These are phyloP conservation scores for Proctacanthus coquilletti DNA, from an alignment of 1,140 invertebrate genomes.

Conservation along the genomic window DNA sequence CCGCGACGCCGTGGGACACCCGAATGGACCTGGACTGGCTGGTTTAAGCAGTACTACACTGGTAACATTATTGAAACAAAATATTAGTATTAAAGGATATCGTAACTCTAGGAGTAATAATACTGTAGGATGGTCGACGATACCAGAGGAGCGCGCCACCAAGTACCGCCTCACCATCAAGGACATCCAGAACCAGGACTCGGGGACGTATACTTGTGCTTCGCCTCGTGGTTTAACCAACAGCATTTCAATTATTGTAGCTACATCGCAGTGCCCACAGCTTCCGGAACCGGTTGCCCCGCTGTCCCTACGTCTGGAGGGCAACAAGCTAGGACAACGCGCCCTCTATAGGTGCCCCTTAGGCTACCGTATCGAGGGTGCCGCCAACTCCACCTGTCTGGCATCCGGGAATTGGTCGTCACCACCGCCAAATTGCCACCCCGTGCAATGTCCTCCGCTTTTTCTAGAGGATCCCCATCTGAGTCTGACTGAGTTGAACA, in stretches of 20 bases:
- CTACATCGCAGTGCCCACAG: slow-evolving; percentile 37
- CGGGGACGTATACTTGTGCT: slow-evolving; percentile 68
- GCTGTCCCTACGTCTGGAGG: slow-evolving; percentile 43
- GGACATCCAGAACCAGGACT: slow-evolving; percentile 65
- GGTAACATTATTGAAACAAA: slow-evolving; percentile 32
- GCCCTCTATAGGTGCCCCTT: slow-evolving; percentile 42
- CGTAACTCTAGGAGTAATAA: not conserved
- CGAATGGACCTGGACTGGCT: slow-evolving; percentile 79
- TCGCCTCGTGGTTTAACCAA: slow-evolving; percentile 65
- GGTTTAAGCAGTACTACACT: slow-evolving; percentile 53
- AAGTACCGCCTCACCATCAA: slow-evolving; percentile 70
- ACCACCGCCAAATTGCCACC: slow-evolving; percentile 49
- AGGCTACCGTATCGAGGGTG: slow-evolving; percentile 53
- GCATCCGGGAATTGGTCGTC: slow-evolving; percentile 67
- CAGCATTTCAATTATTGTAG: slow-evolving; percentile 58
- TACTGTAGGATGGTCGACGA: slow-evolving; percentile 60
- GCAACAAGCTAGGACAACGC: slow-evolving; percentile 48
- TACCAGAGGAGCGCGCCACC: slow-evolving; percentile 56
- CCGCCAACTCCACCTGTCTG: slow-evolving; percentile 52
- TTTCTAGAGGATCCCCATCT: slow-evolving; percentile 36
- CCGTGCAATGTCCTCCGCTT: slow-evolving; percentile 54
- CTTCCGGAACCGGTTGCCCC: slow-evolving; percentile 32
- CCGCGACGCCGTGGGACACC: slow-evolving; percentile 57
- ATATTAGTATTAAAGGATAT: not conserved
- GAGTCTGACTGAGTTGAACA: slow-evolving; percentile 37